phyloP scores from a whole-genome alignment of 1,140 invertebrate species.

The Heterodera schachtii region DNA sequence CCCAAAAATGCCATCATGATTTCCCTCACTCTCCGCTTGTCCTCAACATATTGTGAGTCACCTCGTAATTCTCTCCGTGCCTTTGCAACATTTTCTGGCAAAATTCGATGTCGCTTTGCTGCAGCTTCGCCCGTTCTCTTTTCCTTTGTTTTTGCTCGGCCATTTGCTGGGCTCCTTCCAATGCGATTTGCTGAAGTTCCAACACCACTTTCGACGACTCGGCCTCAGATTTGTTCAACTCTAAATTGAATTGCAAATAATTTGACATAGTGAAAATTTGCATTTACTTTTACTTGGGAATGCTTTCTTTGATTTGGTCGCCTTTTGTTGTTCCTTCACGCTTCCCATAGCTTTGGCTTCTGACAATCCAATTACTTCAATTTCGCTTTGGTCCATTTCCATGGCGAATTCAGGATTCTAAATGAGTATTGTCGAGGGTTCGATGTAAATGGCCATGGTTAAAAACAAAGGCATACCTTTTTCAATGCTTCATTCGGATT shows the following conservation, averaged over 20 bases:
- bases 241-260: background rate
- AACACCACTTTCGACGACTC: background rate
- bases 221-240: background rate
- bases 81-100: slow-evolving; percentile 8
- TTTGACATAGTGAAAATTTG: background rate
- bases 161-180: slow-evolving; percentile 7
- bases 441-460: too few relatives aligned
- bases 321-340: slow-evolving; percentile 1
- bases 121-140: slow-evolving; percentile 14
- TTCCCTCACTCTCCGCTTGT: too few relatives aligned
- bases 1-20: background rate
- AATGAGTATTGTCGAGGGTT: too few relatives aligned
- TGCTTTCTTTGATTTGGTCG: background rate
- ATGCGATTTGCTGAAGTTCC: slow-evolving; percentile 26
- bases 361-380: background rate
- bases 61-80: slow-evolving; percentile 22
- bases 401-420: slow-evolving; percentile 1
- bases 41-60: background rate
- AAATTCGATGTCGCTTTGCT: slow-evolving; percentile 11
- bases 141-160: slow-evolving; percentile 18
- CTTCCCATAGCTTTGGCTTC: background rate
- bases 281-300: background rate
- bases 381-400: slow-evolving; percentile 13
- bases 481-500: slow-evolving; percentile 22
- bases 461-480: background rate